These are phyloP conservation scores for Sebastes umbrosus DNA, from an alignment of 2,797 vertebrate genomes.

Conservation along the genomic window DNA sequence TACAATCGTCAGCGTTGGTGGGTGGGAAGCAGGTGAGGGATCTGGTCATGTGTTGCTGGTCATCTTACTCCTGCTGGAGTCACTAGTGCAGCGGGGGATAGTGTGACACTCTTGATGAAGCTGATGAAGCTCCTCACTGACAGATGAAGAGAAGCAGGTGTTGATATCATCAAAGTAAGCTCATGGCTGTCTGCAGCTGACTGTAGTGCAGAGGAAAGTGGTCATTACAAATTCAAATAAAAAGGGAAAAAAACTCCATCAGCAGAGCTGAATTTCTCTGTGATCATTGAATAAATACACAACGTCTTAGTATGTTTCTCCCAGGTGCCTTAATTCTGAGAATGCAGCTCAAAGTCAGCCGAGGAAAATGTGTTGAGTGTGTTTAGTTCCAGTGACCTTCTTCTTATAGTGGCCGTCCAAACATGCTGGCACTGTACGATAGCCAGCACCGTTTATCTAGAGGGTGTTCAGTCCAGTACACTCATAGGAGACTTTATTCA, in stretches of 20 bases:
- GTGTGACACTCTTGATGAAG: neutral
- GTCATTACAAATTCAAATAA: neutral
- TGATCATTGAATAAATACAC: neutral
- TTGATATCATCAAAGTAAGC: neutral
- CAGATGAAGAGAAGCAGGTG: conserved; percentile 31
- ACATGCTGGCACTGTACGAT: too few species aligned
- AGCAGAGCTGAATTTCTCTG: neutral
- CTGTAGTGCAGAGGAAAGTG: neutral
- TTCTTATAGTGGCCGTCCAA: neutral
- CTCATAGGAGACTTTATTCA: too few species aligned
- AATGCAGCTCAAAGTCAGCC: neutral
- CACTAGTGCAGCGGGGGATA: neutral
- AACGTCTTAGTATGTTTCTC: neutral
- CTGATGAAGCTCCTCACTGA: neutral
- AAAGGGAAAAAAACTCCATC: neutral
- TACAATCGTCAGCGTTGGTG: too few species aligned
- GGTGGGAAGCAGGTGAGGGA: neutral
- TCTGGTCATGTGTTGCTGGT: neutral
- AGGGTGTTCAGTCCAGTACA: too few species aligned
- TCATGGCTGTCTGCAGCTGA: neutral
- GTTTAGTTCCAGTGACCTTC: neutral
- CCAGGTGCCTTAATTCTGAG: neutral
- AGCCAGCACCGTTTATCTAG: too few species aligned
- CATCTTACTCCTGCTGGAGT: neutral
- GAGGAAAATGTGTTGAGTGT: neutral